Evolutionary conservation across 2,888 invertebrate genomes (phyloP), one percentile per base, ranked within the genome.

Genomic region (Stenodema calcarata): DNA sequence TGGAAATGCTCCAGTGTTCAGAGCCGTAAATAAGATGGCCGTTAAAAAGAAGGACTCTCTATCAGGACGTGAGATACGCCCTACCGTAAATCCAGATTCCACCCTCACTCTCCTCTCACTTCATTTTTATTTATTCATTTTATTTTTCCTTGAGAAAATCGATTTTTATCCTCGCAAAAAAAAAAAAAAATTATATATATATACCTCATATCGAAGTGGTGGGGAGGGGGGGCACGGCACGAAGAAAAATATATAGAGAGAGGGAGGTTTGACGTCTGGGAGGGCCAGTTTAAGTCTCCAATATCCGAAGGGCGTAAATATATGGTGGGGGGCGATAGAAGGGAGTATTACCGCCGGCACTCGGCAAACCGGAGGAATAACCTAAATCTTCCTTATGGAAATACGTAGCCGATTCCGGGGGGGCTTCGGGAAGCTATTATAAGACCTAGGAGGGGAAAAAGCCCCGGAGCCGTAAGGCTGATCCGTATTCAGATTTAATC

Each of bases 291-390:
- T 62, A 62, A 62, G 62, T 62, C 62, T 62, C 62, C 62, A 62
- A 62, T 62, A 62, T 62, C 62, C 62, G 62, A 23, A 62, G 62
- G 62, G 62, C 62, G 62, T 62, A 62, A 62, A 62, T 62, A 62
- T 62, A 18, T 50, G 50, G 50, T n/a, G n/a, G 50, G n/a, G 50
- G 50, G 18, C 23, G 62, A 27, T 62, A 62, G 18, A 18, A 27
- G 23, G 62, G 27, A 9, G 62, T 62, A 62, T 62, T 62, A 62
- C 62, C 62, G 12, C 62, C 62, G 27, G 62, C 62, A 62, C 62
- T 62, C 62, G 62, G 62, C 62, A 62, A 62, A 62, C 62, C 62
- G 62, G 62, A 62, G 62, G 62, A 62, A 62, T 62, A 62, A 62
- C 23, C 62, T 62, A 62, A 62, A 62, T 62, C 62, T 62, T 62